Evolutionary conservation across 2,113 vertebrate genomes (phyloP).

Genomic region (Chaenogobius annularis): DNA sequence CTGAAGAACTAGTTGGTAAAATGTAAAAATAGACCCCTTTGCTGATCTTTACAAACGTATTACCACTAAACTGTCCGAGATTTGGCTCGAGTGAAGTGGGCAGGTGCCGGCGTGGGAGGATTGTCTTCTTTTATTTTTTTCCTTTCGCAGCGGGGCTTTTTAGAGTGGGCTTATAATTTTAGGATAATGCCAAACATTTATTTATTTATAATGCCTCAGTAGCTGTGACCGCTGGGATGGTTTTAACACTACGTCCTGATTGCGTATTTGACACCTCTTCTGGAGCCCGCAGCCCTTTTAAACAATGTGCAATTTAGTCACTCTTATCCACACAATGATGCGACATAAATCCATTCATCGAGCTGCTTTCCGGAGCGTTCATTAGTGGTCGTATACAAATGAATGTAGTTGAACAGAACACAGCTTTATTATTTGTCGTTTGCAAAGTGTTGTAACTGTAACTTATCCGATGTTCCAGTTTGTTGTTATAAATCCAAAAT

Average conservation of each 20-base stretch:
- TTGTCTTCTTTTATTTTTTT: conserved; percentile 35
- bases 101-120: conserved; percentile 45
- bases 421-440: neutral
- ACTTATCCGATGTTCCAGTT: neutral
- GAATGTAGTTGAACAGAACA: neutral
- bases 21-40: conserved; percentile 34
- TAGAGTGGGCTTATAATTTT: conserved; percentile 16
- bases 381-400: neutral
- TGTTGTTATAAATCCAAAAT: neutral
- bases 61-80: conserved; percentile 31
- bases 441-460: neutral
- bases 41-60: conserved; percentile 15
- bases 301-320: neutral
- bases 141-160: conserved; percentile 28
- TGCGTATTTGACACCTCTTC: conserved; percentile 3
- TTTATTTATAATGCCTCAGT: neutral
- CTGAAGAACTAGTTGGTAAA: conserved; percentile 9
- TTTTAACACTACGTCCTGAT: conserved; percentile 13
- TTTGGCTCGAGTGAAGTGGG: conserved; percentile 31
- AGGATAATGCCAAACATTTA: conserved; percentile 25
- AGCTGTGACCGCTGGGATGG: conserved; percentile 1
- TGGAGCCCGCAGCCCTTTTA: neutral
- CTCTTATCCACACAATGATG: neutral
- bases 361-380: neutral
- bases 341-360: neutral